phyloP scores from a whole-genome alignment of 2,888 invertebrate genomes.

The Sinotaia quadrata region DNA sequence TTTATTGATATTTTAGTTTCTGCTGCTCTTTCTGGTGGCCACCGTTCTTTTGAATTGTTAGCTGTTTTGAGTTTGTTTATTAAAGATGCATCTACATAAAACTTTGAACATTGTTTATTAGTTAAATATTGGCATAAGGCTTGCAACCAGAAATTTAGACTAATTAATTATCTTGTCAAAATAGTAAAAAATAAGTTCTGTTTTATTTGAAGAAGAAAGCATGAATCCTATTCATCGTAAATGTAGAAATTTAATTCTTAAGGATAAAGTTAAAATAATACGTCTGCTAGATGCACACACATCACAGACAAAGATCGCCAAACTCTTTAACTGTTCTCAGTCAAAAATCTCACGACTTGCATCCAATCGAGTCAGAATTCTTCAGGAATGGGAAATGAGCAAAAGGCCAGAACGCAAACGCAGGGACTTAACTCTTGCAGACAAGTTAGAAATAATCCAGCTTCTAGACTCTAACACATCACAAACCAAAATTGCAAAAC shows the following conservation, averaged over 20 bases:
- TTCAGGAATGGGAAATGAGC: conserved; percentile 8
- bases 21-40: too few species aligned
- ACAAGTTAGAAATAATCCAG: conserved; percentile 20
- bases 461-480: conserved; percentile 18
- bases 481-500: conserved; percentile 16
- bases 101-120: too few species aligned
- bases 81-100: too few species aligned
- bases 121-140: too few species aligned
- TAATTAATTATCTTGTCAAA: too few species aligned
- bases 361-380: conserved; percentile 15
- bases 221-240: background rate
- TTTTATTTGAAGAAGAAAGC: background rate
- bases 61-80: too few species aligned
- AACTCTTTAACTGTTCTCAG: conserved; percentile 19
- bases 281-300: conserved; percentile 14
- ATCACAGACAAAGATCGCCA: conserved; percentile 21
- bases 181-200: too few species aligned
- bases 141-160: too few species aligned
- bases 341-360: conserved; percentile 21
- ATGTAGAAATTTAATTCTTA: conserved; percentile 12
- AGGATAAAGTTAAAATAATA: conserved; percentile 22
- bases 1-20: too few species aligned
- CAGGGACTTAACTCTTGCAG: conserved; percentile 16
- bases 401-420: conserved; percentile 12
- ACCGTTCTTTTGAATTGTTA: too few species aligned